Conservation (phyloP, 2,797 vertebrate genomes). For the Peromyscus nudipes region DNA sequence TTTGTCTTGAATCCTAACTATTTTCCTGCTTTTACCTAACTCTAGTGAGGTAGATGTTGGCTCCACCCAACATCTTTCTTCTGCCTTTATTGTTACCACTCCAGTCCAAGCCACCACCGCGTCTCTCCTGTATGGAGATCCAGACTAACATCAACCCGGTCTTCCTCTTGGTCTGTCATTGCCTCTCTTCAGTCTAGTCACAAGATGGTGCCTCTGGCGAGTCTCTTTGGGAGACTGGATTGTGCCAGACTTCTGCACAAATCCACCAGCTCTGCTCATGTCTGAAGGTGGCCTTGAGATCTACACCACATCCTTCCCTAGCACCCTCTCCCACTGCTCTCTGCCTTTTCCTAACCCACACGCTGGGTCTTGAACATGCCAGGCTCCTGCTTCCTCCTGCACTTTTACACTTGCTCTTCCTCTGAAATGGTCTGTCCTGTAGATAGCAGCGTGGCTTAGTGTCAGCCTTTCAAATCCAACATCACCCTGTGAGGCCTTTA, state of each 20-base stretch:
- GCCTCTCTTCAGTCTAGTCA: background rate
- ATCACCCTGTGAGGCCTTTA: background rate
- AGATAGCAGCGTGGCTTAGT: background rate
- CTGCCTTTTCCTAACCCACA: background rate
- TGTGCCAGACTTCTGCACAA: background rate
- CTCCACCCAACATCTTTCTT: background rate
- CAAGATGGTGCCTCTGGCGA: background rate
- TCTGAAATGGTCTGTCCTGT: background rate
- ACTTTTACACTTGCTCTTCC: background rate
- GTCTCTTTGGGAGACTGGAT: background rate
- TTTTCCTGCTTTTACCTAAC: background rate
- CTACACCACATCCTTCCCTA: background rate
- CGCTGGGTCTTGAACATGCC: background rate
- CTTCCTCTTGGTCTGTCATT: background rate
- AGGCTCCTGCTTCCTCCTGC: background rate
- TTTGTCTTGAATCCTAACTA: background rate
- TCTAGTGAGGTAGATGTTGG: background rate
- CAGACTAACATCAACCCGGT: background rate
- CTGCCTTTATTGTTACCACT: background rate
- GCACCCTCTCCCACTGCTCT: background rate
- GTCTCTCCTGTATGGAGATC: background rate
- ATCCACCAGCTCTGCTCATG: background rate
- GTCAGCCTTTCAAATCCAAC: background rate
- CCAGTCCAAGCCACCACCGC: background rate
- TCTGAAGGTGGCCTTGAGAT: background rate